Evolutionary conservation across 2,113 vertebrate genomes (phyloP), one percentile per base, ranked within the genome.

Genomic region (Boleophthalmus pectinirostris): DNA sequence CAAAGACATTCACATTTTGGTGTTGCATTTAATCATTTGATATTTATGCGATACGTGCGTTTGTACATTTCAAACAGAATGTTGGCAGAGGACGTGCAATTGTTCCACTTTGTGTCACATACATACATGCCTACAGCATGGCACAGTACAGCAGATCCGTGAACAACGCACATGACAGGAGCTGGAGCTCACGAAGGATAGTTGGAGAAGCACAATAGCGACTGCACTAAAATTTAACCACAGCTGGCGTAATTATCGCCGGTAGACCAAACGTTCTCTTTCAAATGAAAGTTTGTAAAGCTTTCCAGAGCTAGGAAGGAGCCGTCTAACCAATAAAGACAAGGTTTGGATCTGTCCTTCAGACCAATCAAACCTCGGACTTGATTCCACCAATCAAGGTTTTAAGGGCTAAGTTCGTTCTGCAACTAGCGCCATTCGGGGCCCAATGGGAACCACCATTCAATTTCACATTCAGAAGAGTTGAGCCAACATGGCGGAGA

Each of bases 361-460:
- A 95, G 94, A 95, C 94, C 94, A 95, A 95, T 95, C 94, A 95
- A 94, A 95, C 94, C 93, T 92, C 93, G 93, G 92, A 93, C 94
- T 93, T 93, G 92, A 94, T 94, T 95, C 94, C 94, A 95, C 94
- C 94, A 95, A 95, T 95, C 94, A 94, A 94, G 93, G 89, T 93
- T 94, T 94, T 91, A 91, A 93, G 87, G 81, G 90, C 87, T 92
- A 90, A 84, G 86, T 83, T 90, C 87, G 90, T 90, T 92, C 70
- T 80, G 94, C 88, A 92, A 93, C 91, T 75, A 84, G 68, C 90
- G 87, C 92, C 94, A 94, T 94, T 94, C 85, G 79, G 93, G 92
- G 23, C 88, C 93, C 15, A 13, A 0, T 12, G 15, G 29, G 68
- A 74, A 69, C 71, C 15, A 80, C 51, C 60, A 25, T 0, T 65